Evolutionary conservation across 2,113 vertebrate species (phyloP).

Genomic region (Rissa tridactyla): DNA sequence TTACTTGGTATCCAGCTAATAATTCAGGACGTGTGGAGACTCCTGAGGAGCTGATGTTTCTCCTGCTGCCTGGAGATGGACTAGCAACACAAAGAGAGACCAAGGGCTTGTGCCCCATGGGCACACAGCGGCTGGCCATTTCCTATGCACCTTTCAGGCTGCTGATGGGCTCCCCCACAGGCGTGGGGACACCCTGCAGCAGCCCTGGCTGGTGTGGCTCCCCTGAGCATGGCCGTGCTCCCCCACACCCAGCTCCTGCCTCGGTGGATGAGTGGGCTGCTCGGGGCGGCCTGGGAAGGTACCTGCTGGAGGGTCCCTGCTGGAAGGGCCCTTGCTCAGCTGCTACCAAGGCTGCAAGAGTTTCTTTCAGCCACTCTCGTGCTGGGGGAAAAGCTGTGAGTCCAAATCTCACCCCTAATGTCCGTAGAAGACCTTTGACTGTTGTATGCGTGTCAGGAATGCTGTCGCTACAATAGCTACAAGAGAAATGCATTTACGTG

Average conservation of each 20-base stretch:
- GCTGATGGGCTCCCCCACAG: background rate
- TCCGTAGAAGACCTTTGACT: background rate
- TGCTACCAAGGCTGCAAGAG: background rate
- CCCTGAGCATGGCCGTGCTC: background rate
- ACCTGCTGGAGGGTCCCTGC: no score
- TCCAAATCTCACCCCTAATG: background rate
- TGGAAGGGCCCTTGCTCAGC: background rate
- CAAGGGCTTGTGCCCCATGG: fast-evolving
- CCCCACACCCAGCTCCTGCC: background rate
- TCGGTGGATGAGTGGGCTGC: no score
- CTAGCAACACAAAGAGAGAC: no score
- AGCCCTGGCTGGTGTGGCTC: no score
- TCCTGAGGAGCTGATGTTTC: background rate
- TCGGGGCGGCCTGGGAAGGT: background rate
- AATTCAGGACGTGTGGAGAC: background rate
- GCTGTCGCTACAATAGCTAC: background rate
- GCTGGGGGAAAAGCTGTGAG: no score
- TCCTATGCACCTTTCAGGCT: background rate
- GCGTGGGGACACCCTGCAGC: no score
- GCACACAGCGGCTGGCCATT: fast-evolving
- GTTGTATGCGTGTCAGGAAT: background rate
- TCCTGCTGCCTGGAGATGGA: background rate
- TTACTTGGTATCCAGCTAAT: background rate
- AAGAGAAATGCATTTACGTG: background rate
- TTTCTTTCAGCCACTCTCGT: background rate